A percentile compares a stretch with the other conserved stretches of the same genome.
phyloP scores from a whole-genome alignment of 2,797 vertebrate genomes.

The Aeoliscus strigatus region DNA sequence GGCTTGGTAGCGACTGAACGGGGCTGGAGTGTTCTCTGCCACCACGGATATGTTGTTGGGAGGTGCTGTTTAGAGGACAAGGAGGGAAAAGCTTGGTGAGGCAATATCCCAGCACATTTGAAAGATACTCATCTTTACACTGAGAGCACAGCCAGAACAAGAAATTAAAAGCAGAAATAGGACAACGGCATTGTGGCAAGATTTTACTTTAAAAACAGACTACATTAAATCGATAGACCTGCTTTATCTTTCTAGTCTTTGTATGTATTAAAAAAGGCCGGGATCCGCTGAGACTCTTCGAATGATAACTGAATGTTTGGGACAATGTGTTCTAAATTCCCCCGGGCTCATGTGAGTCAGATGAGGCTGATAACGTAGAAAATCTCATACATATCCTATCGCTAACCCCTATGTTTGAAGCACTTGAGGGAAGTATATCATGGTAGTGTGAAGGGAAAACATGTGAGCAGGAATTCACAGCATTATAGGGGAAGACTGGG shows the following conservation, averaged over 20 bases:
- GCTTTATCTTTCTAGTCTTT: slow-evolving; percentile 5
- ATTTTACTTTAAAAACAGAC: too few relatives aligned
- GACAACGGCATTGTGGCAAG: too few relatives aligned
- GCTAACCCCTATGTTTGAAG: slow-evolving; percentile 35
- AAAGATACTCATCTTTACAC: too few relatives aligned
- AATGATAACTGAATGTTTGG: slow-evolving; percentile 41
- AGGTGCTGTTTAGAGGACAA: slow-evolving; percentile 77
- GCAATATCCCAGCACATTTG: slow-evolving; percentile 9
- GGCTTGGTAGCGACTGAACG: slow-evolving; percentile 95
- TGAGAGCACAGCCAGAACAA: too few relatives aligned
- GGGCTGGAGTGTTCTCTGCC: slow-evolving; percentile 86
- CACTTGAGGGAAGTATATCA: slow-evolving; percentile 51
- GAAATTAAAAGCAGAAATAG: too few relatives aligned
- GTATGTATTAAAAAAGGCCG: slow-evolving; percentile 6
- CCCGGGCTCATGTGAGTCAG: slow-evolving; percentile 41
- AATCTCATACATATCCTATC: slow-evolving; percentile 66
- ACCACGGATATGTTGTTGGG: slow-evolving; percentile 92
- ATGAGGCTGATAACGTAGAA: slow-evolving; percentile 59
- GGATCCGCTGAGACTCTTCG: slow-evolving; percentile 33
- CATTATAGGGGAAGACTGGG: slow-evolving; percentile 21
- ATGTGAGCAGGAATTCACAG: slow-evolving; percentile 38
- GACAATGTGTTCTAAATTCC: slow-evolving; percentile 41
- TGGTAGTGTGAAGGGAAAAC: slow-evolving; percentile 30
- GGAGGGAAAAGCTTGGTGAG: slow-evolving; percentile 18
- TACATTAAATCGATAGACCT: slow-evolving; percentile 1